Evolutionary conservation across 2,113 vertebrate species (phyloP).

Genomic region (Poecilia latipinna): DNA sequence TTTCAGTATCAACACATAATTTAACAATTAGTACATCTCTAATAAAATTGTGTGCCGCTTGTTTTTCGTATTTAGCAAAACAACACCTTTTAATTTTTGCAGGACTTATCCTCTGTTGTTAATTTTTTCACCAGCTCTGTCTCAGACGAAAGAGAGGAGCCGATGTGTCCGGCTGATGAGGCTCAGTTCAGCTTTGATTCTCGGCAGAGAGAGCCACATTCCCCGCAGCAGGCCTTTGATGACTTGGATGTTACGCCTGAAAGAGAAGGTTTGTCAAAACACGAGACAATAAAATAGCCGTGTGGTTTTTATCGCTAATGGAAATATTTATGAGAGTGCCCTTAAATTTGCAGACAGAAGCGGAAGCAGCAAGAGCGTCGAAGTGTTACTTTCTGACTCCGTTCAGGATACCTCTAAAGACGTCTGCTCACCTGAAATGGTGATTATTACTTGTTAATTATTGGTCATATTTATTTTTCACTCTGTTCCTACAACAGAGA

Average conservation of each 20-base stretch:
- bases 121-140: slow-evolving; percentile 29
- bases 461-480: background rate
- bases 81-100: background rate
- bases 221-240: slow-evolving; percentile 5
- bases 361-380: slow-evolving; percentile 21
- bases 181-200: slow-evolving; percentile 33
- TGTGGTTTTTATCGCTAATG: background rate
- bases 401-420: slow-evolving; percentile 26
- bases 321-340: slow-evolving; percentile 1
- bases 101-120: too few relatives aligned
- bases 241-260: slow-evolving; percentile 44
- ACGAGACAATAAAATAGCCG: background rate
- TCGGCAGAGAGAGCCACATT: slow-evolving; percentile 11
- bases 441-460: slow-evolving; percentile 20
- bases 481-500: background rate
- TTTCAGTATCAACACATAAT: background rate
- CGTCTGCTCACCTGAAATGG: slow-evolving; percentile 36
- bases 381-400: slow-evolving; percentile 33
- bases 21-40: background rate
- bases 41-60: background rate
- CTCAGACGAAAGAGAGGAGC: slow-evolving; percentile 52
- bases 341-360: slow-evolving; percentile 42
- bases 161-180: slow-evolving; percentile 10
- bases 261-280: slow-evolving; percentile 56
- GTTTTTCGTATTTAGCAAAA: background rate